Percentiles rank a stretch among this genome's conserved stretches.
Evolutionary conservation across 2,797 vertebrate species (phyloP).

Genomic region (Thamnophis elegans): DNA sequence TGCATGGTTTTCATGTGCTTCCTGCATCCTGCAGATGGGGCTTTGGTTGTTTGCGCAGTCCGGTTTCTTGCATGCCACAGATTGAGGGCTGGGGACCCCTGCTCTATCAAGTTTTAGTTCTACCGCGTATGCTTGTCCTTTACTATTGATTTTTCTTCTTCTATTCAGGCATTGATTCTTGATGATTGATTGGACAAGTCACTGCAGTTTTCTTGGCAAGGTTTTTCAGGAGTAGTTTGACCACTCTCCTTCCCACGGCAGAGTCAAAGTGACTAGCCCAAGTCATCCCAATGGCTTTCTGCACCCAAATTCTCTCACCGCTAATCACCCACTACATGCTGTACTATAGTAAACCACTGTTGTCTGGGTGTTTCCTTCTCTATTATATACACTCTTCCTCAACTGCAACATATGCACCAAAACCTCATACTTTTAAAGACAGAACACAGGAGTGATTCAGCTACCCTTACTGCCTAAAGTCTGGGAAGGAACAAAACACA

Average conservation of each 20-base stretch:
- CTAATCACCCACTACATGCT: background rate
- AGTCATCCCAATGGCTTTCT: background rate
- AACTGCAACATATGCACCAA: background rate
- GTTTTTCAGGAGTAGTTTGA: background rate
- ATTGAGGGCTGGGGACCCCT: background rate
- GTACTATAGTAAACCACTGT: background rate
- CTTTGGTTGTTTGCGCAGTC: background rate
- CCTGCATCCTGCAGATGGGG: too few relatives aligned
- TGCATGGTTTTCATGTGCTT: background rate
- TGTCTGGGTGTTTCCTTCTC: background rate
- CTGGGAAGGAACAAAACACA: background rate
- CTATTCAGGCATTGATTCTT: background rate
- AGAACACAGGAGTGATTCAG: background rate
- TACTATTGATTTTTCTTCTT: background rate
- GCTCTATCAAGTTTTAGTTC: background rate
- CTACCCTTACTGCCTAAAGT: background rate
- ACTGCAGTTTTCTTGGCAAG: background rate
- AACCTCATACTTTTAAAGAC: background rate
- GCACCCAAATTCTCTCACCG: background rate
- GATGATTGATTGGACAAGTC: background rate
- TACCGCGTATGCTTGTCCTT: background rate
- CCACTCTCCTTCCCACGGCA: background rate
- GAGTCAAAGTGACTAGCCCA: background rate
- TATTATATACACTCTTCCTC: background rate
- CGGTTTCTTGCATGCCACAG: background rate